Evolutionary conservation across 2,113 vertebrate species (phyloP), one percentile per base, ranked within the genome.

Genomic region (Mobula birostris): DNA sequence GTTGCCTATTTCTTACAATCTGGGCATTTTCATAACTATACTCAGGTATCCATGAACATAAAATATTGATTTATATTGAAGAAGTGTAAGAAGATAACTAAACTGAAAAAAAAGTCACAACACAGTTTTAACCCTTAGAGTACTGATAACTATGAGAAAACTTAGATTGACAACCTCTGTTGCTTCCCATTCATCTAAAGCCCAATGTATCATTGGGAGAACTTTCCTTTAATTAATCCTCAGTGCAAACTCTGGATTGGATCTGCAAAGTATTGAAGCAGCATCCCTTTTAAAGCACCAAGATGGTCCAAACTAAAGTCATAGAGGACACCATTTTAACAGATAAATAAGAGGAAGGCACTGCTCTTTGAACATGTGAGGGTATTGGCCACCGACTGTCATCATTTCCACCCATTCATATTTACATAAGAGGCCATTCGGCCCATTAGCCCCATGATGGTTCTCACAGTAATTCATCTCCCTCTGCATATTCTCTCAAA

Each of bases 41-140:
- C 61, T 63, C 24, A 61, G 80, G 12, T 32, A 32, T 63, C 14
- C 29, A 66, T 7, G 29, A 17, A 19, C 12, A 36, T 19, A 66
- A 90, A 29, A 68, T 36, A 66, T n/a, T 90, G 85, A 90, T 66
- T 66, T 90, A 90, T 29, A 90, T 66, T 85, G 82, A 85, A n/a
- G 58, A n/a, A 87, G n/a, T 63, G 83, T 27, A 63, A 61, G 61
- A 56, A 11, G 17, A 83, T 11, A 66, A 32, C 29, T 90, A 32
- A 32, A 90, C 14, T 7, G 48, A 48, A 48, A 61, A 90, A 90
- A 90, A 90, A 17, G 58, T 5, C 12, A 88, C 19, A 14, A 15
- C 32, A 7, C 61, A 90, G 32, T 7, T 90, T n/a, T 88, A 88
- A 66, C 85, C 29, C 58, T 66, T 36, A 17, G 29, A 0, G 5